Evolutionary conservation across 2,113 vertebrate species (phyloP).

Genomic region (Cardinalis cardinalis): DNA sequence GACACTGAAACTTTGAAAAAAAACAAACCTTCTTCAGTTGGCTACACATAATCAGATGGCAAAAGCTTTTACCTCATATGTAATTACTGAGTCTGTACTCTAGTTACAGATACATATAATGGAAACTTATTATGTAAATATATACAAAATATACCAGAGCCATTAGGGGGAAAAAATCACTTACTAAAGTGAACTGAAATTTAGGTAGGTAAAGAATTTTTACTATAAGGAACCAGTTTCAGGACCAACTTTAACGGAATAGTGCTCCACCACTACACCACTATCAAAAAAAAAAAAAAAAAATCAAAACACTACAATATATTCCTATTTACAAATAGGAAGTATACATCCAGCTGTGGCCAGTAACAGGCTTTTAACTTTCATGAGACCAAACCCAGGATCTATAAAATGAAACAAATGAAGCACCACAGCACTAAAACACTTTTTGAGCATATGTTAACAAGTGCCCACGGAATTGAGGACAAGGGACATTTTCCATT

Average conservation of each 20-base stretch:
- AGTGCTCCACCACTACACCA: too few relatives aligned
- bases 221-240: neutral
- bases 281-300: neutral
- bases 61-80: neutral
- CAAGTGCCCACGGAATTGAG: neutral
- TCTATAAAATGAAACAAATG: neutral
- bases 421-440: neutral
- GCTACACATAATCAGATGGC: neutral
- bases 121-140: neutral
- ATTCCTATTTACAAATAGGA: neutral
- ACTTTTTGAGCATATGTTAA: neutral
- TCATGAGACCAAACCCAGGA: neutral
- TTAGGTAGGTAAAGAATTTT: neutral
- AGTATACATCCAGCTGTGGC: neutral
- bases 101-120: neutral
- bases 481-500: neutral
- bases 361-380: neutral
- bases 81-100: neutral
- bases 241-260: neutral
- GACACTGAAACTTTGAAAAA: neutral
- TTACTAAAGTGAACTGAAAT: neutral
- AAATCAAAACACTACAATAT: neutral
- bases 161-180: neutral
- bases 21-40: neutral
- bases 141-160: neutral